Conservation (phyloP, 23 tunicate species). For the Halocynthia aurantium region DNA sequence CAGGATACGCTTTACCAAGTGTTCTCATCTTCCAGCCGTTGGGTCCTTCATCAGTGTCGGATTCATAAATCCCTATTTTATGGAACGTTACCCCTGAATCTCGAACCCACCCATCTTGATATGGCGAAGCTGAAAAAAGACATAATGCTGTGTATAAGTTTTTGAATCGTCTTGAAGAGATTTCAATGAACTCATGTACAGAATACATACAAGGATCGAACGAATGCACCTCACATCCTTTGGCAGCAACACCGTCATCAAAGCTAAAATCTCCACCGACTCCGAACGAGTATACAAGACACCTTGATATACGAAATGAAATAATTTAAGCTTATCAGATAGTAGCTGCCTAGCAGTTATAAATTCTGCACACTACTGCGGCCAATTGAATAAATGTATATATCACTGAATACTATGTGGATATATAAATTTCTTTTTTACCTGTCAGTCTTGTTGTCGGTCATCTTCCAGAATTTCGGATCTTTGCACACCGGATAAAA, state of each 20-base stretch:
- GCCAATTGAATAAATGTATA: no score
- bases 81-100: slow-evolving; percentile 41
- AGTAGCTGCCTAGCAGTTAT: no score
- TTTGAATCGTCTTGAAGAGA: no score
- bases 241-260: slow-evolving; percentile 47
- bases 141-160: no score
- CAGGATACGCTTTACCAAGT: slow-evolving; percentile 18
- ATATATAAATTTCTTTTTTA: no score
- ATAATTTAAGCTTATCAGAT: no score
- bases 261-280: slow-evolving; percentile 39
- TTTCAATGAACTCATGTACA: no score
- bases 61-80: slow-evolving; percentile 34
- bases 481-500: slow-evolving; percentile 37
- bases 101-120: slow-evolving; percentile 26
- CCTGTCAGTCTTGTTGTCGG: no score
- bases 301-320: background rate
- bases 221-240: slow-evolving; percentile 62
- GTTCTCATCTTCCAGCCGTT: slow-evolving; percentile 68
- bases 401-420: no score
- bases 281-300: slow-evolving; percentile 58
- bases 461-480: slow-evolving; percentile 6
- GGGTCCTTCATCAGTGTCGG: slow-evolving; percentile 25
- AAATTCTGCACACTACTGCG: no score
- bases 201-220: slow-evolving; percentile 49
- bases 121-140: slow-evolving; percentile 26